Conservation (phyloP, 2,113 vertebrate species). For the Anseranas semipalmata region DNA sequence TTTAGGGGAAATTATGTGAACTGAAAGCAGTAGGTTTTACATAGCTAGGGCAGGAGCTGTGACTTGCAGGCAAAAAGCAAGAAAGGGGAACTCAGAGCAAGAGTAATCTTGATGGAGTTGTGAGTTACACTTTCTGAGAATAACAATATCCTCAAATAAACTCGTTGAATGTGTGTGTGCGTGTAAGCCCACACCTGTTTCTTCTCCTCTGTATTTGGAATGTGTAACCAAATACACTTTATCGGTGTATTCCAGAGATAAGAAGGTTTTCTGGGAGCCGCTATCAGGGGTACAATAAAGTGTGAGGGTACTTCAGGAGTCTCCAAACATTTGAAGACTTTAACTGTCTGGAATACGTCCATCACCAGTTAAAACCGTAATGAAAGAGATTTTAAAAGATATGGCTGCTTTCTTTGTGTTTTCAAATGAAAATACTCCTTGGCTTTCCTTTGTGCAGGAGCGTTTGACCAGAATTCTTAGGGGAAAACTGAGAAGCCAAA, state of each 20-base stretch:
- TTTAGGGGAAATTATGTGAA: slow-evolving; percentile 6
- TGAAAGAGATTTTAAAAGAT: slow-evolving; percentile 31
- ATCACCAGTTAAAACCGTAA: neutral
- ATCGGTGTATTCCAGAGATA: neutral
- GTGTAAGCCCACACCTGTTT: neutral
- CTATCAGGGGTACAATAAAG: neutral
- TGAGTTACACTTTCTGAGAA: slow-evolving; percentile 3
- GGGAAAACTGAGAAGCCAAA: slow-evolving; percentile 43
- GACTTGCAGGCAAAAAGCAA: neutral
- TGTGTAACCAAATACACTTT: slow-evolving; percentile 3
- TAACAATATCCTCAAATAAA: slow-evolving; percentile 26
- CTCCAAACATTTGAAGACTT: slow-evolving; percentile 24
- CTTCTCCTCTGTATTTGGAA: neutral
- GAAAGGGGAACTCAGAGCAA: slow-evolving; percentile 14
- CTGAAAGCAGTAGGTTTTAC: slow-evolving; percentile 41
- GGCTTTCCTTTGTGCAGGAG: slow-evolving; percentile 15
- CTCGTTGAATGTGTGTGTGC: neutral
- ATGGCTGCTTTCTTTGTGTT: slow-evolving; percentile 4
- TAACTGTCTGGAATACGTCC: slow-evolving; percentile 3
- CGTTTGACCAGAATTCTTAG: slow-evolving; percentile 37
- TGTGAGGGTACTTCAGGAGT: neutral
- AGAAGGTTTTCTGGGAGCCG: neutral
- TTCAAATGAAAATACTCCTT: slow-evolving; percentile 9
- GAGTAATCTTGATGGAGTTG: neutral
- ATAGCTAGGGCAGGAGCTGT: neutral